These are phyloP conservation scores for Drosophila bocki DNA, from an alignment of 1,140 invertebrate genomes.

Conservation along the genomic window DNA sequence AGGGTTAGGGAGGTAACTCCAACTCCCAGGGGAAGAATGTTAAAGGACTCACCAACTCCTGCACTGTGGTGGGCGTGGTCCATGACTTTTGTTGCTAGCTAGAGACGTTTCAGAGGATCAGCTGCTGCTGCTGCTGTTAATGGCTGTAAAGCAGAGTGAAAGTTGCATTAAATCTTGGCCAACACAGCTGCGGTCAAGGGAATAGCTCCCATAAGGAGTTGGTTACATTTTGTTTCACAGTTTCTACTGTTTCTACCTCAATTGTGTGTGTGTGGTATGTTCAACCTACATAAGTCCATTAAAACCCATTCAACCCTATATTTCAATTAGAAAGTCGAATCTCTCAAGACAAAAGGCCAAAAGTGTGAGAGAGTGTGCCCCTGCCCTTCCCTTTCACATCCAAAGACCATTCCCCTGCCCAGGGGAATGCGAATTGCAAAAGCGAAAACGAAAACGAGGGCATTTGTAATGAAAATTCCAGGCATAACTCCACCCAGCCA, in stretches of 20 bases:
- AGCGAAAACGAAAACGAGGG: not conserved
- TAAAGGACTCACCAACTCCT: conserved; percentile 59
- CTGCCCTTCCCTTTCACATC: conserved; percentile 33
- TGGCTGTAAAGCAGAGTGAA: conserved; percentile 44
- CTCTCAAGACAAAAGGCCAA: conserved; percentile 10
- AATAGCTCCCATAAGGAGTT: not conserved
- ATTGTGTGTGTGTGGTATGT: not conserved
- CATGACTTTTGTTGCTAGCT: conserved; percentile 44
- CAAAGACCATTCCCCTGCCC: not conserved
- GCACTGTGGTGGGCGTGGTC: conserved; percentile 71
- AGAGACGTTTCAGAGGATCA: not conserved
- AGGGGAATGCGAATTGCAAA: conserved; percentile 6
- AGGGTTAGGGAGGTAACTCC: too few relatives aligned
- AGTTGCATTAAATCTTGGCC: conserved; percentile 42
- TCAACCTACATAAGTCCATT: conserved; percentile 2
- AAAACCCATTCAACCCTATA: conserved; percentile 19
- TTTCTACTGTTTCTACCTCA: conserved; percentile 21
- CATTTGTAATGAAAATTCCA: conserved; percentile 25
- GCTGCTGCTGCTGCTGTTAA: conserved; percentile 20
- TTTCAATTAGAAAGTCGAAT: conserved; percentile 54
- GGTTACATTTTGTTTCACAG: not conserved
- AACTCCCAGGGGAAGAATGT: too few relatives aligned
- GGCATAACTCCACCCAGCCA: conserved; percentile 15
- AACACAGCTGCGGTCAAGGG: conserved; percentile 10
- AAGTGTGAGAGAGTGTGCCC: not conserved